phyloP scores from a whole-genome alignment of 2,113 vertebrate genomes.

The Microcebus griseorufus region DNA sequence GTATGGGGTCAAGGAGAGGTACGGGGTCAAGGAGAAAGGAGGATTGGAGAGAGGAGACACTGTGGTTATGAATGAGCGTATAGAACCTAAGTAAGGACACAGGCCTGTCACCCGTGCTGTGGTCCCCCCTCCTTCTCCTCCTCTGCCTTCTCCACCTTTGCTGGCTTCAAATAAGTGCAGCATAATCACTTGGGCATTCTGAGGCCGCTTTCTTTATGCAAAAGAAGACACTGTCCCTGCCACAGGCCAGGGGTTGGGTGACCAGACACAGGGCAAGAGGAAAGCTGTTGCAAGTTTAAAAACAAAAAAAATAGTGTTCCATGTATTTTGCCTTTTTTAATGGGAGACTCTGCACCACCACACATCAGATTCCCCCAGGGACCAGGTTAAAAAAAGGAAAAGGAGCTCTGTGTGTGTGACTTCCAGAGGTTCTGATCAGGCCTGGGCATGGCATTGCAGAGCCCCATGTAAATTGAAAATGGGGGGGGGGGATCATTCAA shows the following conservation, averaged over 20 bases:
- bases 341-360: not conserved
- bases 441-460: no score
- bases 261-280: not conserved
- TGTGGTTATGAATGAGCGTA: accelerated
- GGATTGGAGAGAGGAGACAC: not conserved
- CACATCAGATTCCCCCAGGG: not conserved
- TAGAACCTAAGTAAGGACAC: not conserved
- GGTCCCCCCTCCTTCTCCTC: accelerated
- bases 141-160: not conserved
- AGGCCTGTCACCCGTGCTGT: not conserved
- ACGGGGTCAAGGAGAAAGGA: not conserved
- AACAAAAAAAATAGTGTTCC: not conserved
- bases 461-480: not conserved
- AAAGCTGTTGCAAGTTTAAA: not conserved
- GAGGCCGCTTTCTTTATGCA: not conserved
- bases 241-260: not conserved
- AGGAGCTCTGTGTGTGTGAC: not conserved
- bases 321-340: not conserved
- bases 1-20: accelerated
- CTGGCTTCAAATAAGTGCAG: not conserved
- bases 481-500: not conserved
- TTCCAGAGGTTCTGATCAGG: not conserved
- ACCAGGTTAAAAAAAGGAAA: not conserved
- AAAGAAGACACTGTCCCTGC: not conserved
- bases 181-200: not conserved